Percentiles rank a stretch among this genome's conserved stretches.
Evolutionary conservation across 2,797 vertebrate species (phyloP).

Genomic region (Centropyge bicolor): DNA sequence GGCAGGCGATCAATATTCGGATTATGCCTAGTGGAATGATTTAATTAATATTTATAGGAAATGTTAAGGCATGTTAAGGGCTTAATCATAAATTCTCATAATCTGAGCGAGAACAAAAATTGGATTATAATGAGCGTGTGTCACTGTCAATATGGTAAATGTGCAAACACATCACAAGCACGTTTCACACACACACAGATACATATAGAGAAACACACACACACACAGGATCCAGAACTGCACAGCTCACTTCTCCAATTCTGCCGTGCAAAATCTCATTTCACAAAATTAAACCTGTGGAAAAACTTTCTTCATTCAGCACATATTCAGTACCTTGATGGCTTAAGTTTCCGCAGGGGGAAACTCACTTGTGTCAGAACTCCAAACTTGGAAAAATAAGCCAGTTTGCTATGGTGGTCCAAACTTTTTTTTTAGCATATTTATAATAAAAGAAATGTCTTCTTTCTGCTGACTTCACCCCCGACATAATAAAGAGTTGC

Average conservation of each 20-base stretch:
- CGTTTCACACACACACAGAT: not conserved
- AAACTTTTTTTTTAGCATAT: constrained; percentile 23
- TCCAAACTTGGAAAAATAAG: constrained; percentile 49
- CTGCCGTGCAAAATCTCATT: constrained; percentile 51
- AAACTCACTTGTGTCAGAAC: constrained; percentile 27
- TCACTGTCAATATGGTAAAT: constrained; percentile 21
- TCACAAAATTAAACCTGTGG: constrained; percentile 55
- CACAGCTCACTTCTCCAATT: constrained; percentile 11
- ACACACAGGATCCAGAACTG: not conserved
- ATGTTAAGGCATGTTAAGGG: constrained; percentile 26
- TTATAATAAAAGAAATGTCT: constrained; percentile 16
- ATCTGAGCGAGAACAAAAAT: constrained; percentile 47
- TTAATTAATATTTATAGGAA: constrained; percentile 65
- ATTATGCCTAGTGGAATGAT: constrained; percentile 41
- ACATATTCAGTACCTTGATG: constrained; percentile 32
- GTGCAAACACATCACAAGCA: not conserved
- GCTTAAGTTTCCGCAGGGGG: constrained; percentile 41
- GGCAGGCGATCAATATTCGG: constrained; percentile 39
- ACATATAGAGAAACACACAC: not conserved
- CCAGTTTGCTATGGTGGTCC: constrained; percentile 27
- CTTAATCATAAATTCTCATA: constrained; percentile 44
- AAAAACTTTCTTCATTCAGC: constrained; percentile 17
- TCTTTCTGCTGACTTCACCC: not conserved
- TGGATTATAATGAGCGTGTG: constrained; percentile 41
- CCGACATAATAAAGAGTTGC: not conserved